phyloP scores from a whole-genome alignment of 2,797 vertebrate genomes.

The Cercopithecus hamlyni region DNA sequence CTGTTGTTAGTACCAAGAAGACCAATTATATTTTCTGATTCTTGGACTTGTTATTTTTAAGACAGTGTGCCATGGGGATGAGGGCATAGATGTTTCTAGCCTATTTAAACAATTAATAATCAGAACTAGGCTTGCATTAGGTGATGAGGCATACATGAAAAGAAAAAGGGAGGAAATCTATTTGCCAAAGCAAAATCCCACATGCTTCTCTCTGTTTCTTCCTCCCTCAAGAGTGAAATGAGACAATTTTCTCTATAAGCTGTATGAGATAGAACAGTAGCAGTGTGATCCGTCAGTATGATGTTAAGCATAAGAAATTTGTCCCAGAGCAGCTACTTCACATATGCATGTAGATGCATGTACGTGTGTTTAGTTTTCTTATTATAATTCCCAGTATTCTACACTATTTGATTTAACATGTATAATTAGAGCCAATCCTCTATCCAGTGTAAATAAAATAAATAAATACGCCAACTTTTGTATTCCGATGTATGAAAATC shows the following conservation, averaged over 20 bases:
- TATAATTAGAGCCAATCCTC: neutral
- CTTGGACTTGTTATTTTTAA: neutral
- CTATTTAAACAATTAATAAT: neutral
- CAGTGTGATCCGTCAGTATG: neutral
- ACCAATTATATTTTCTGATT: neutral
- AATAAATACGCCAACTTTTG: neutral
- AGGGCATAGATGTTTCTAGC: neutral
- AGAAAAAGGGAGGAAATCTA: accelerated
- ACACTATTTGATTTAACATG: neutral
- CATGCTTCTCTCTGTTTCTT: neutral
- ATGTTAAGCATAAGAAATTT: neutral
- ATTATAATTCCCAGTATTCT: neutral
- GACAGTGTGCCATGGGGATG: accelerated
- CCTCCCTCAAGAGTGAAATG: neutral
- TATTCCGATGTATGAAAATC: neutral
- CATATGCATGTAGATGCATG: accelerated
- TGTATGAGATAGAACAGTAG: neutral
- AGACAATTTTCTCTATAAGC: neutral
- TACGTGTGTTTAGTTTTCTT: neutral
- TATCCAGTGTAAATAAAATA: neutral
- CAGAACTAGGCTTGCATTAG: neutral
- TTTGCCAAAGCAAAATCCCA: neutral
- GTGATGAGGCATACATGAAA: neutral
- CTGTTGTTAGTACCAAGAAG: neutral
- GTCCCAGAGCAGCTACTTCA: neutral